Conservation (phyloP, 1,140 invertebrate genomes). For the Drosophila tristis region DNA sequence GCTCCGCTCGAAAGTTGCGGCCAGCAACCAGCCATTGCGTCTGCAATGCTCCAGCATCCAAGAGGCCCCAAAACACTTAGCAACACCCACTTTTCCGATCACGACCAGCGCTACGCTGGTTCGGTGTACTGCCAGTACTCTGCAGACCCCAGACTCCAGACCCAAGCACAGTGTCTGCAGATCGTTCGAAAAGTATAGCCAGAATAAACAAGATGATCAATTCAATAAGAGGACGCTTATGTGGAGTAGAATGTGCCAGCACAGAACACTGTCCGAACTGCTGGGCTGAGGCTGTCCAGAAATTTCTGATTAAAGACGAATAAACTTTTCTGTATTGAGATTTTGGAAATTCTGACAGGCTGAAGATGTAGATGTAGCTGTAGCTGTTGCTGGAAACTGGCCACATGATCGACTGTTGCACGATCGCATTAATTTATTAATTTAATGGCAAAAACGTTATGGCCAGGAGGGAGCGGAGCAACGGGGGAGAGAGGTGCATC, state of each 20-base stretch:
- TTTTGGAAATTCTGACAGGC: slow-evolving; percentile 74
- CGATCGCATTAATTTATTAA: slow-evolving; percentile 84
- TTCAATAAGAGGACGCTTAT: no score
- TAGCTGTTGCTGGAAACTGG: slow-evolving; percentile 14
- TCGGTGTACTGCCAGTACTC: slow-evolving; percentile 21
- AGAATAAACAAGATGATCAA: neutral
- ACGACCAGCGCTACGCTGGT: slow-evolving; percentile 44
- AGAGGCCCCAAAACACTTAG: slow-evolving; percentile 63
- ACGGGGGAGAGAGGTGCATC: neutral
- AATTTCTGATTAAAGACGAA: slow-evolving; percentile 57
- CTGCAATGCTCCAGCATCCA: slow-evolving; percentile 65
- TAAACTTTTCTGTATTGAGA: slow-evolving; percentile 59
- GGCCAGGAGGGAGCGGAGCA: slow-evolving; percentile 12
- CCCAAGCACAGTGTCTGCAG: slow-evolving; percentile 22
- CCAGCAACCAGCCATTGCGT: slow-evolving; percentile 63
- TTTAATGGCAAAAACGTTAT: slow-evolving; percentile 84
- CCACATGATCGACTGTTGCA: slow-evolving; percentile 57
- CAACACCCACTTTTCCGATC: slow-evolving; percentile 81
- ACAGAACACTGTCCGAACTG: slow-evolving; percentile 14
- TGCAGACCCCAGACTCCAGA: slow-evolving; percentile 1
- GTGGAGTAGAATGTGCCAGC: no score
- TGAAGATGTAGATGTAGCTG: neutral
- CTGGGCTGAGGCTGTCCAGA: slow-evolving; percentile 14
- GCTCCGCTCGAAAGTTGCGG: slow-evolving; percentile 7
- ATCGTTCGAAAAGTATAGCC: neutral